These are phyloP conservation scores for Lasiurus cinereus DNA, from an alignment of 2,113 vertebrate genomes.

Conservation along the genomic window DNA sequence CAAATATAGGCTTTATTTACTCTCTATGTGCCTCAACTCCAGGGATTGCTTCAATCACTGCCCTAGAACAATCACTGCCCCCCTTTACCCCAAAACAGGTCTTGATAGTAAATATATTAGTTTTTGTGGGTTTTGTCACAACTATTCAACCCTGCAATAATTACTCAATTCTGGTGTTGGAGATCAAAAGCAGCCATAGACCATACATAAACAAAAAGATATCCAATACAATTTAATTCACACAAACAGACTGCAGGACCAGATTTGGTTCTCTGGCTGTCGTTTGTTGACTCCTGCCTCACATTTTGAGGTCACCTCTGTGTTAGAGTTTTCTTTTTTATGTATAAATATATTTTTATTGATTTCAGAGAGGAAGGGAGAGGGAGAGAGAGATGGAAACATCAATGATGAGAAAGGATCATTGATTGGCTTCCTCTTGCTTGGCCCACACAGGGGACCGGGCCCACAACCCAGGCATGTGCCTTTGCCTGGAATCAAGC, in stretches of 20 bases:
- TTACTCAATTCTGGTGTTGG: conserved; percentile 36
- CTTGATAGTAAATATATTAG: conserved; percentile 4
- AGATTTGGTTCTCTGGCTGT: conserved; percentile 9
- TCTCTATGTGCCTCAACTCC: background rate
- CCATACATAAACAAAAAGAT: background rate
- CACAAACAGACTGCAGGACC: background rate
- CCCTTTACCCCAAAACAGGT: background rate
- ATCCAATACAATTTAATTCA: conserved; percentile 43
- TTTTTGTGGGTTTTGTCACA: background rate
- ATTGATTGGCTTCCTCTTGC: too few species aligned
- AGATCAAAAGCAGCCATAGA: conserved; percentile 19
- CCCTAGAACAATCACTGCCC: background rate
- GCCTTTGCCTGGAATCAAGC: too few species aligned
- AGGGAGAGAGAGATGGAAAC: too few species aligned
- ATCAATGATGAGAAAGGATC: too few species aligned
- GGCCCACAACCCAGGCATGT: too few species aligned
- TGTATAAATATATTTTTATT: too few species aligned
- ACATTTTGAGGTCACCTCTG: background rate
- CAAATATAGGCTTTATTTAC: background rate
- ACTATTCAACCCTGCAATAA: conserved; percentile 10
- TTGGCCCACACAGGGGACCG: too few species aligned
- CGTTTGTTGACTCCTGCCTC: background rate
- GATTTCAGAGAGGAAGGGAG: too few species aligned
- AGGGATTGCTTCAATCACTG: background rate
- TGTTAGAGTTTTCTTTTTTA: conserved; percentile 2